Base-by-base conservation (phyloP, 1,140 invertebrate genomes). In the Drosophila pachea region DNA sequence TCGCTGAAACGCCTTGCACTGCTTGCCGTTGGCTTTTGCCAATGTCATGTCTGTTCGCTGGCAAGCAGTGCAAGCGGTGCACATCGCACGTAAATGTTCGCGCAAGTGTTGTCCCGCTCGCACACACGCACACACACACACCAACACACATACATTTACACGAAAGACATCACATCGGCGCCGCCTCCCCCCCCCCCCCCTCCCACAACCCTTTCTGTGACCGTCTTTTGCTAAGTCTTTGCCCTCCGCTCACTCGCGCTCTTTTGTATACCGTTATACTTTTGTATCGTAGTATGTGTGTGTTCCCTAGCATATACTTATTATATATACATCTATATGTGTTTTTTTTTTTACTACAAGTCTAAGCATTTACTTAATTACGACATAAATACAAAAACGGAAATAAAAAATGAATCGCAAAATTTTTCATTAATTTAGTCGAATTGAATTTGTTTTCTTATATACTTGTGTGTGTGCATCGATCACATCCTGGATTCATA, bases 401-500 rank as follows among this genome's bases (percentile, higher is more conserved):
- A 60, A 32, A 58, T 33, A 8, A 47, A 54, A 14, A 22, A 53
- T 45, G 2, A 22, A 63, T 63, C 31, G 38, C 9, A 56, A 56
- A 43, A 43, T 43, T 14, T 43, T 22, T 8, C 42, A 54, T 40
- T 16, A 45, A 67, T 52, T 66, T 48, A 45, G 55, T 64, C 48
- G 36, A 50, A 50, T 68, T 47, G 32, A 54, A 40, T 38, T 64
- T 62, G 48, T 55, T 62, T 70, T 78, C 78, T 83, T 82, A 84
- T 84, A 84, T 84, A 76, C 84, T 83, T 83, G 79, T 83, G 79
- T 78, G 75, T 83, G 79, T 82, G 69, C 66, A 74, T 75, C 74
- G 64, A 74, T 78, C 67, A 78, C 58, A 47, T 53, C 58, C 42
- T 31, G 45, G 43, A 52, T 45, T 33, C 47, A 62, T 54, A 48